A percentile compares a stretch with the other conserved stretches of the same genome.
These are phyloP conservation scores for Barbus barbus DNA, from an alignment of 2,113 vertebrate species.

Conservation along the genomic window DNA sequence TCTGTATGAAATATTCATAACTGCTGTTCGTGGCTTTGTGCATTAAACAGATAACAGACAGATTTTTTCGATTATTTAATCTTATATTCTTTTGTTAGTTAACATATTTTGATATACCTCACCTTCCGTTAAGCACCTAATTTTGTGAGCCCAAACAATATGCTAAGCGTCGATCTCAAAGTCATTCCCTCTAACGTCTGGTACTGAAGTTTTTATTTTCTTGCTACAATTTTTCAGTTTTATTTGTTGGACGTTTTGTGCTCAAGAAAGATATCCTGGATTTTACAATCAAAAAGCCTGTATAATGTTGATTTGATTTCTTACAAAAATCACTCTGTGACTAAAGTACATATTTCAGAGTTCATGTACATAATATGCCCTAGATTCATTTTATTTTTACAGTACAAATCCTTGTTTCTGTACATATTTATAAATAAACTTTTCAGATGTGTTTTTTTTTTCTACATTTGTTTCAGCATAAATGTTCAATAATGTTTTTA, in stretches of 20 bases:
- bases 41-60: conserved; percentile 66
- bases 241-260: not conserved
- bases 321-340: not conserved
- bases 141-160: conserved; percentile 54
- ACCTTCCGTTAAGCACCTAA: conserved; percentile 40
- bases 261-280: not conserved
- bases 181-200: not conserved
- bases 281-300: not conserved
- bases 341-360: not conserved
- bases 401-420: not conserved
- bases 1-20: conserved; percentile 75
- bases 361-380: not conserved
- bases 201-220: not conserved
- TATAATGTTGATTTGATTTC: not conserved
- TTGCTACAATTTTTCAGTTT: not conserved
- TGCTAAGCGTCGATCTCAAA: not conserved
- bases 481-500: not conserved
- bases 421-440: not conserved
- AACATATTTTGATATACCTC: conserved; percentile 56
- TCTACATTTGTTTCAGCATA: not conserved
- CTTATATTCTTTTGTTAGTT: conserved; percentile 71
- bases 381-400: not conserved
- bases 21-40: conserved; percentile 70
- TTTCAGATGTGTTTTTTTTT: not conserved
- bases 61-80: conserved; percentile 70